Conservation (phyloP, 2,888 invertebrate genomes). For the Plebejus anna region DNA sequence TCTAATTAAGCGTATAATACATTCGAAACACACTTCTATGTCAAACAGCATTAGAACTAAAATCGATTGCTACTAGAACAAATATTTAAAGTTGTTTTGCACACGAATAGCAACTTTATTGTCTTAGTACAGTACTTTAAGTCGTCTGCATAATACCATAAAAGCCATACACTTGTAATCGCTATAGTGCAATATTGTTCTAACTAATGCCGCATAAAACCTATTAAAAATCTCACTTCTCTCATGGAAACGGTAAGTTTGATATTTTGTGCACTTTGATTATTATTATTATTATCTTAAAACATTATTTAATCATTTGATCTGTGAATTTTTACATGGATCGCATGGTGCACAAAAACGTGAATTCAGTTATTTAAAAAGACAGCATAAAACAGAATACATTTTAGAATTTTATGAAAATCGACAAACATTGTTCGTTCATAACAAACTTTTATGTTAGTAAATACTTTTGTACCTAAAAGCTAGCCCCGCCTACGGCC, state of each 20-base stretch:
- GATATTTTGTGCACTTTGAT: not conserved
- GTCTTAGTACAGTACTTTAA: constrained; percentile 35
- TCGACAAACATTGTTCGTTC: not conserved
- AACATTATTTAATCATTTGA: not conserved
- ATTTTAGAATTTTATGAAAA: constrained; percentile 15
- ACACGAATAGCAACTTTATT: constrained; percentile 37
- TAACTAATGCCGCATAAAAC: not conserved
- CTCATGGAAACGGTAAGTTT: not conserved
- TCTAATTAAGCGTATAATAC: constrained; percentile 17
- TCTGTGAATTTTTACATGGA: too few relatives aligned
- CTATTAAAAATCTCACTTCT: not conserved
- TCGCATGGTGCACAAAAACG: not conserved
- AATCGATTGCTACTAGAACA: not conserved
- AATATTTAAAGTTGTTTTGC: constrained; percentile 27
- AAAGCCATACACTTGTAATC: constrained; percentile 4
- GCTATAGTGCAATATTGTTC: not conserved
- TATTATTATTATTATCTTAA: not conserved
- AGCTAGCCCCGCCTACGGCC: constrained; percentile 56
- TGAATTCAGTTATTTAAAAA: not conserved
- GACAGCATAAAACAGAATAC: not conserved
- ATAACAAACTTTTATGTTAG: constrained; percentile 19
- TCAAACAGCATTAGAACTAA: constrained; percentile 14
- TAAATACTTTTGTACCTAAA: constrained; percentile 30
- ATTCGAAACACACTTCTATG: constrained; percentile 4
- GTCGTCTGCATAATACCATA: constrained; percentile 9